Base-by-base conservation (phyloP, 2,888 invertebrate genomes). In the Drosophila gaucha region DNA sequence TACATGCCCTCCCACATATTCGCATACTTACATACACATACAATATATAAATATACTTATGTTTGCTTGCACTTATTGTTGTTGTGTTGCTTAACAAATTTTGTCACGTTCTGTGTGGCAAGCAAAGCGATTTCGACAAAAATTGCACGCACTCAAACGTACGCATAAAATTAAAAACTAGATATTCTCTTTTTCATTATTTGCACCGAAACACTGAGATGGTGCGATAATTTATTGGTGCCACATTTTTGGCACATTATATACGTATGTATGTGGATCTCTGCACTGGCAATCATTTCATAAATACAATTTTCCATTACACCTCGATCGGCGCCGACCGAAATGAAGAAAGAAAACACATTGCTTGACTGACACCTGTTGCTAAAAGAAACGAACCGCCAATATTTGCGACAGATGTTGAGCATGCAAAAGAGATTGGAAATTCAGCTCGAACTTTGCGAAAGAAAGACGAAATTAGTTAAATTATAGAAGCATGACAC, bases 221-320 rank as follows among this genome's bases (percentile, higher is more conserved):
- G 84, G 68, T 75, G 68, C 66, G 60, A 68, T 77, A 66, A 83
- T 86, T 86, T 73, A 86, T 86, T 64, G 67, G 68, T 66, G 55
- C 63, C 71, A 74, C 67, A 76, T 66, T 72, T 84, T 72, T 71
- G 79, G 79, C 14, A 79, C 80, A 74, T 33, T 22, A 26, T 4
- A 14, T 4, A 16, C 2, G 14, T 9, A 26, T 26, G 18, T 10
- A 6, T 12, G 16, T 9, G 18, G 44, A 30, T 44, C 44, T 30
- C 6, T 56, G 66, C 57, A 31, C 8, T 24, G 9, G 36, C 68
- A 65, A 73, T 43, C 47, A 50, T 49, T 55, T 70, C 60, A 60
- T 67, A 65, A 60, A 62, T 67, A 67, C 52, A 64, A 44, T 24
- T 62, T 49, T 51, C 33, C 49, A 54, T 52, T 51, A 47, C 59